A percentile compares a stretch with the other conserved stretches of the same genome.
These are phyloP conservation scores for Aldabrachelys gigantea DNA, from an alignment of 2,113 vertebrate genomes.

Conservation along the genomic window DNA sequence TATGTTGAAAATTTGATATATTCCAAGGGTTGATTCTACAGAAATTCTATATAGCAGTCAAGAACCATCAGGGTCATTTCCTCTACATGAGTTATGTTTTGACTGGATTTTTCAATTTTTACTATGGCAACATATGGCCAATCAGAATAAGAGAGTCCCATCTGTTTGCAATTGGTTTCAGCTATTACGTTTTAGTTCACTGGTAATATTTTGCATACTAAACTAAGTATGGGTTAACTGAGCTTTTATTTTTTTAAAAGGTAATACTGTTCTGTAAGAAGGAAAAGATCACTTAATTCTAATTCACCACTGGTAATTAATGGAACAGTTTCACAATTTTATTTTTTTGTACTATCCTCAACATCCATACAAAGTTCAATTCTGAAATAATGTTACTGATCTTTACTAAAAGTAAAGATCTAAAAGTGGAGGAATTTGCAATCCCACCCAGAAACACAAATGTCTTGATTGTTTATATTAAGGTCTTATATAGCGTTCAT, in stretches of 20 bases:
- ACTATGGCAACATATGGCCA: slow-evolving; percentile 63
- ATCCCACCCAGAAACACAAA: background rate
- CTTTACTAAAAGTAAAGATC: slow-evolving; percentile 30
- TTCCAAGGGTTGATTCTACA: background rate
- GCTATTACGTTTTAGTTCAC: slow-evolving; percentile 53
- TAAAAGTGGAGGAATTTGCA: slow-evolving; percentile 45
- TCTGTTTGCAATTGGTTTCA: slow-evolving; percentile 71
- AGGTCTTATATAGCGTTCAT: slow-evolving; percentile 9
- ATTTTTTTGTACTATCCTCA: background rate
- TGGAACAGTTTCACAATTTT: background rate
- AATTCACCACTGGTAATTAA: background rate
- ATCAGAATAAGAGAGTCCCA: slow-evolving; percentile 65
- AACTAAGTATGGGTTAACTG: slow-evolving; percentile 38
- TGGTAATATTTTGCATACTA: slow-evolving; percentile 62
- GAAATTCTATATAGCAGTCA: slow-evolving; percentile 43
- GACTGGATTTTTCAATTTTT: slow-evolving; percentile 62
- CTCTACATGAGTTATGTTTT: slow-evolving; percentile 66
- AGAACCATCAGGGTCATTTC: slow-evolving; percentile 63
- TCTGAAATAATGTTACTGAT: background rate
- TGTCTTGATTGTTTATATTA: slow-evolving; percentile 33
- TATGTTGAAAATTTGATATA: slow-evolving; percentile 6
- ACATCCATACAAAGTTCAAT: background rate
- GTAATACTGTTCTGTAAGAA: background rate
- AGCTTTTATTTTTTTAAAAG: background rate
- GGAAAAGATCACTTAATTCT: background rate